Evolutionary conservation across 2,888 invertebrate species (phyloP), one percentile per base, ranked within the genome.

Genomic region (Euplagia quadripunctaria): DNA sequence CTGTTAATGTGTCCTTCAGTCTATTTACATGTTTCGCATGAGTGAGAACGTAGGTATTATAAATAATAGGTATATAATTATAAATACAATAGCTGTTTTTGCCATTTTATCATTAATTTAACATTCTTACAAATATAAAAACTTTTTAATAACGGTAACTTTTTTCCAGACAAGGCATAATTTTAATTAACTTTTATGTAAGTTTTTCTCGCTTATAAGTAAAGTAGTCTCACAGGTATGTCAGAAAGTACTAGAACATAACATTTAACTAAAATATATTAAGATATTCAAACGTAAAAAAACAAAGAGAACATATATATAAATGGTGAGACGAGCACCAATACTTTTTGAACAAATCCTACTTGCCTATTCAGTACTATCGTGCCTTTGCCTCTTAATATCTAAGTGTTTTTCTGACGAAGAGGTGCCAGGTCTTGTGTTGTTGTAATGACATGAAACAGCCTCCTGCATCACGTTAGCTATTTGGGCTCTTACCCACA

Each of bases 391-490:
- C 31, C 82, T 85, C 71, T 91, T 92, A 7, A 91, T 80, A 5
- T 87, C 86, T 7, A 82, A 74, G n/a, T 84, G 80, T 73, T 80
- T 85, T 5, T 85, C 83, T 0, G 74, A 67, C 0, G 67, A 75
- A 0, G 85, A 79, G 11, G 76, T 77, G 0, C 85, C 87, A 3
- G 93, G 92, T 52, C 82, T 84, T 0, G 88, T 88, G 70, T 93
- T 91, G 65, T 88, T 91, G 76, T 89, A 93, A 68, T 94, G 93
- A 55, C 90, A 89, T 1, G 85, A 84, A 1, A 95, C 94, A 0
- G 96, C 96, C 70, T 95, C 95, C 81, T 96, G 95, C 95, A 96
- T 95, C 0, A 94, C 85, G 70, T 90, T 94, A 0, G 96, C 95
- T 73, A 96, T 94, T 84, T 94, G 94, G 0, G 94, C 91, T 20